Evolutionary conservation across 2,888 invertebrate genomes (phyloP), one percentile per base, ranked within the genome.

Genomic region (Sclerodermus sp.): DNA sequence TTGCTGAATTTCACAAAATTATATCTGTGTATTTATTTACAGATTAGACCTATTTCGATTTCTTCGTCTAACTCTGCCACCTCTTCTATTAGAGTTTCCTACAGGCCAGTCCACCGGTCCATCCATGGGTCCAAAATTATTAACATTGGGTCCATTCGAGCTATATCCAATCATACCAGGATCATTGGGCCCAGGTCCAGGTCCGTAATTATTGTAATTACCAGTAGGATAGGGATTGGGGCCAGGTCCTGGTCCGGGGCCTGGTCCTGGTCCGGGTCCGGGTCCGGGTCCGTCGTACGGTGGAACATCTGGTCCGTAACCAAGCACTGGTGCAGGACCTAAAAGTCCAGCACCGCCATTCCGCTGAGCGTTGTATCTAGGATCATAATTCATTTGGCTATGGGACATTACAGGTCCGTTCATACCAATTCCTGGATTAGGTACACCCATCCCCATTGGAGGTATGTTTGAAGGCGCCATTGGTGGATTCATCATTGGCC

Each of bases 361-460:
- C 12, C 73, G 59, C 34, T 70, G 73, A 4, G 66, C 51, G 4
- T 64, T 67, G 13, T 51, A 73, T n/a, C 77, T 58, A 0, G 75
- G 73, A 50, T 77, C 77, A 18, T 66, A 77, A 31, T 65, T 67
- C 66, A 75, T 71, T 36, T 72, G 75, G 55, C 57, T 56, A 2
- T 62, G 67, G 1, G 60, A 52, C 13, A 58, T 51, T 44, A 63
- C 59, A 2, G 60, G 67, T 23, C 66, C 69, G 18, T 66, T 67
- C 40, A 61, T 55, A 10, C 44, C 30, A 53, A 67, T 67, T 5
- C 49, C 44, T 1, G 59, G 59, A 10, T 52, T 57, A 2, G 64
- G 47, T 59, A 67, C 55, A 23, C 83, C 83, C 67, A 85, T 82
- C 10, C 85, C 84, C 59, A 86, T 74, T 1, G 85, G 84, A 0